Percentiles rank a stretch among this genome's conserved stretches.
These are phyloP conservation scores for Poecilia gillii DNA, from an alignment of 2,797 vertebrate species.

Conservation along the genomic window DNA sequence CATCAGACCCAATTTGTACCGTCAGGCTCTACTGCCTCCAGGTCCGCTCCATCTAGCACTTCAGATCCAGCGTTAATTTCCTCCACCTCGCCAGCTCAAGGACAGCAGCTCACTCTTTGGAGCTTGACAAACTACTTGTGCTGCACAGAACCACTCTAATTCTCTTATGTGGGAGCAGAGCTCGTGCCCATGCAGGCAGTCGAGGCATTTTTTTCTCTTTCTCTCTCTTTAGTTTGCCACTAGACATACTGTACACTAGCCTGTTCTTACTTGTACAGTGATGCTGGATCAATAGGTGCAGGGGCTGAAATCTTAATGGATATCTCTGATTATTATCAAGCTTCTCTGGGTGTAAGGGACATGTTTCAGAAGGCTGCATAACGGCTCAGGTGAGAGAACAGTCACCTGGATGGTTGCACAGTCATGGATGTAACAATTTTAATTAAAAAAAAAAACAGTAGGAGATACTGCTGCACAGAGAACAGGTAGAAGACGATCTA, in stretches of 20 bases:
- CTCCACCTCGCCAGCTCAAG: slow-evolving; percentile 58
- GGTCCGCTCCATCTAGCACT: slow-evolving; percentile 46
- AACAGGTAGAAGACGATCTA: background rate
- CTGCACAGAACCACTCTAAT: slow-evolving; percentile 37
- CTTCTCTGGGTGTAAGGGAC: slow-evolving; percentile 9
- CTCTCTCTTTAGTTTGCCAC: slow-evolving; percentile 7
- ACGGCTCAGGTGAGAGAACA: background rate
- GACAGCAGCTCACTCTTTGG: slow-evolving; percentile 42
- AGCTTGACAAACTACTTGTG: slow-evolving; percentile 46
- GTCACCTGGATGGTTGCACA: too few species aligned
- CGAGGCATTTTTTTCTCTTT: background rate
- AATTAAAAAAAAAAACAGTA: background rate
- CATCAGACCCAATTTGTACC: slow-evolving; percentile 64
- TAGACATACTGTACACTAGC: slow-evolving; percentile 9
- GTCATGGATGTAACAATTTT: slow-evolving; percentile 1
- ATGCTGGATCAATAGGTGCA: slow-evolving; percentile 24
- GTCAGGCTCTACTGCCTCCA: slow-evolving; percentile 63
- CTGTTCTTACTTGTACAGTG: slow-evolving; percentile 23
- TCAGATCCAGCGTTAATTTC: slow-evolving; percentile 63
- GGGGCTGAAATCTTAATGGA: slow-evolving; percentile 24
- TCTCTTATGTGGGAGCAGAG: slow-evolving; percentile 30
- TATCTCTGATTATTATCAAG: slow-evolving; percentile 29
- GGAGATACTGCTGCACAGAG: background rate
- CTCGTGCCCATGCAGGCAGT: slow-evolving; percentile 24
- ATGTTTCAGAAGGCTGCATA: slow-evolving; percentile 1